Percentiles rank a stretch among this genome's conserved stretches.
Evolutionary conservation across 2,888 invertebrate genomes (phyloP).

Genomic region (Brachypalpus laphriformis): DNA sequence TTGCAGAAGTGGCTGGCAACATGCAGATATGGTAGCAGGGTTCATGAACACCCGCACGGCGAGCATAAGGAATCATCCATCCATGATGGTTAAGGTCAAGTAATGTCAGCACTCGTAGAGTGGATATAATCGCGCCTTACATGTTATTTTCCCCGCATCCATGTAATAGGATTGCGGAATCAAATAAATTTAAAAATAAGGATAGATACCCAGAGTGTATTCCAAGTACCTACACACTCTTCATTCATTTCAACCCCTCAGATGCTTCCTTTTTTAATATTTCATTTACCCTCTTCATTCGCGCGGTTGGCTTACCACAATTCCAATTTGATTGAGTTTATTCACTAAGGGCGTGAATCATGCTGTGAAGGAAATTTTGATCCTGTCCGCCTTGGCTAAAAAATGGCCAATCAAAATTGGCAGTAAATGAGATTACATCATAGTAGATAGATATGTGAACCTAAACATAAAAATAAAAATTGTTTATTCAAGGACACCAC

Average conservation of each 20-base stretch:
- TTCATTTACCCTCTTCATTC: constrained; percentile 12
- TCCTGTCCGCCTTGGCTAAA: neutral
- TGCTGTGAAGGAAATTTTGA: constrained; percentile 20
- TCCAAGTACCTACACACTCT: neutral
- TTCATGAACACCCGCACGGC: no score
- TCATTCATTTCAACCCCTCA: constrained; percentile 28
- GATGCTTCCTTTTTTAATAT: constrained; percentile 28
- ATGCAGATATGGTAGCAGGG: no score
- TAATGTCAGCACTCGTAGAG: neutral
- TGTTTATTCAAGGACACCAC: neutral
- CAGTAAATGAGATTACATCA: constrained; percentile 1
- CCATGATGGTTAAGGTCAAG: neutral
- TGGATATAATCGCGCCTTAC: neutral
- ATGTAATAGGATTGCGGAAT: constrained; percentile 3
- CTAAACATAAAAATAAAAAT: neutral
- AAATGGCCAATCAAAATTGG: constrained; percentile 35
- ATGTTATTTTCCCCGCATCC: constrained; percentile 17
- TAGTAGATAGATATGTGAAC: neutral
- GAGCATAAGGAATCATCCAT: no score
- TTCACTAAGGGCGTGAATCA: constrained; percentile 16
- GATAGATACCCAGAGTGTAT: neutral
- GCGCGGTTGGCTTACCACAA: constrained; percentile 5
- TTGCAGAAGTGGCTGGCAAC: no score
- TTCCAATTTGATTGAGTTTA: constrained; percentile 39
- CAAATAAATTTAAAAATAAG: constrained; percentile 17